Conservation (phyloP, 2,888 invertebrate genomes). For the Diaperis boleti region DNA sequence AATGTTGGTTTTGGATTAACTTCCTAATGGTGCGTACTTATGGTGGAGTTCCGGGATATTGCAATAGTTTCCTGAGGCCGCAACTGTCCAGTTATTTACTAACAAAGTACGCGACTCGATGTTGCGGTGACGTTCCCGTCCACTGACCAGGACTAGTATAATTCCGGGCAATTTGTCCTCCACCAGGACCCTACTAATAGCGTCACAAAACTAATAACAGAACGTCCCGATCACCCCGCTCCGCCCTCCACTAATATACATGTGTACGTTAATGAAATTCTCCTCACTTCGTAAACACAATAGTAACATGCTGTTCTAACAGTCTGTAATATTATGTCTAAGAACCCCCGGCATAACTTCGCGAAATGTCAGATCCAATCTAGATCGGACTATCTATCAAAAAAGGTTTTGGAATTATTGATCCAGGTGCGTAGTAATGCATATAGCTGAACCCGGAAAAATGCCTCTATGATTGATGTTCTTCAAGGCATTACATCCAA, state of each 20-base stretch:
- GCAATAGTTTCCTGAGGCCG: constrained; percentile 48
- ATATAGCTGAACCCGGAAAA: constrained; percentile 29
- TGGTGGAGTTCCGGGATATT: constrained; percentile 45
- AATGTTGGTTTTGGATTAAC: constrained; percentile 46
- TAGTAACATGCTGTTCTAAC: constrained; percentile 49
- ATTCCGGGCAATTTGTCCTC: constrained; percentile 61
- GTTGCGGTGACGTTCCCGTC: constrained; percentile 48
- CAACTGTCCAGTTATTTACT: constrained; percentile 53
- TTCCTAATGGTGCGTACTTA: constrained; percentile 45
- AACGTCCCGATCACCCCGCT: constrained; percentile 44
- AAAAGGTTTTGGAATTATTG: constrained; percentile 4
- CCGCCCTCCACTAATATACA: constrained; percentile 51
- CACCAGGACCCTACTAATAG: constrained; percentile 54
- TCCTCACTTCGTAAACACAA: constrained; percentile 42
- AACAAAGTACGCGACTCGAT: constrained; percentile 47
- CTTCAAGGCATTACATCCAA: constrained; percentile 27
- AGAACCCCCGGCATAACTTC: constrained; percentile 44
- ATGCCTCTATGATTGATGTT: constrained; percentile 38
- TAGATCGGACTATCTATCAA: constrained; percentile 10
- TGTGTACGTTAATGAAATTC: constrained; percentile 59
- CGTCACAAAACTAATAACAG: constrained; percentile 62
- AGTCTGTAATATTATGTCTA: constrained; percentile 57
- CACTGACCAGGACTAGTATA: constrained; percentile 51
- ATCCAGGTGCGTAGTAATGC: constrained; percentile 24
- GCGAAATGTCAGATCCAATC: constrained; percentile 15